These are phyloP conservation scores for Charina bottae DNA, from an alignment of 2,113 vertebrate genomes.

Conservation along the genomic window DNA sequence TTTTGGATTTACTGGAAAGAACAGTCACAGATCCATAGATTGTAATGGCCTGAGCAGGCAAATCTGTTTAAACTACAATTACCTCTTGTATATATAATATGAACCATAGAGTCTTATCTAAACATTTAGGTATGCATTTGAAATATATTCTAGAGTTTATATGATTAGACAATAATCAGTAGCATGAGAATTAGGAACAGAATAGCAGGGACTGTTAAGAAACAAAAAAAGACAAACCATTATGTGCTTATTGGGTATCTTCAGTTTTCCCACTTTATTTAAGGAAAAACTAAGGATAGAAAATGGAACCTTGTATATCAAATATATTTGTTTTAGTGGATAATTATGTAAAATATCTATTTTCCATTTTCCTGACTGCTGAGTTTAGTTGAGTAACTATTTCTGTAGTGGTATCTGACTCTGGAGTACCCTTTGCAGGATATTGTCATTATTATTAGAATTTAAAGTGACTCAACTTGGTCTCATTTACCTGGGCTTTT, in stretches of 20 bases:
- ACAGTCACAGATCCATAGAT: slow-evolving; percentile 13
- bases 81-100: slow-evolving; percentile 14
- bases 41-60: slow-evolving; percentile 25
- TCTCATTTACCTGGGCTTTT: not conserved
- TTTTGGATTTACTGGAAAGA: slow-evolving; percentile 20
- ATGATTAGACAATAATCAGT: slow-evolving; percentile 12
- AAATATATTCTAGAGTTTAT: slow-evolving; percentile 16
- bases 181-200: slow-evolving; percentile 6
- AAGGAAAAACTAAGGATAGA: not conserved
- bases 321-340: not conserved
- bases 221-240: not conserved
- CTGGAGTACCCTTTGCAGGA: not conserved
- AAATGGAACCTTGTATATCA: not conserved
- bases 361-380: not conserved
- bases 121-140: slow-evolving; percentile 17
- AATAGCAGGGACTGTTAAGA: slow-evolving; percentile 17
- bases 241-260: not conserved
- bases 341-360: not conserved
- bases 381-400: not conserved
- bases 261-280: not conserved
- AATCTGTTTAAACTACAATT: slow-evolving; percentile 21
- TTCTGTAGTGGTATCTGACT: not conserved
- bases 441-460: not conserved
- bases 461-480: not conserved
- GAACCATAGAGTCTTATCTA: slow-evolving; percentile 25